Evolutionary conservation across 2,113 vertebrate genomes (phyloP).

Genomic region (Tragelaphus buxtoni): DNA sequence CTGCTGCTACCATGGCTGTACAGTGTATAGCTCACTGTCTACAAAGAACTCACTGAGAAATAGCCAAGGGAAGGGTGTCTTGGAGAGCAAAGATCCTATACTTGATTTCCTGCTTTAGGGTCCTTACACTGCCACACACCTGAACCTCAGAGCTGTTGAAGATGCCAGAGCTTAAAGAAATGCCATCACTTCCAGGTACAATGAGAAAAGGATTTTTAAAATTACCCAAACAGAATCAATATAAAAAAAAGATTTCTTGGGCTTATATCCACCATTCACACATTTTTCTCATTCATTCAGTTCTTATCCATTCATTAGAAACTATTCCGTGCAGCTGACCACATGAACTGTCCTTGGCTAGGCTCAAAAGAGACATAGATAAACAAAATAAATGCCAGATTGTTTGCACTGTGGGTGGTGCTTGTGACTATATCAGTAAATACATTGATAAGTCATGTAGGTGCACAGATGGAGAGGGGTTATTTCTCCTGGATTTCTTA

Average conservation of each 20-base stretch:
- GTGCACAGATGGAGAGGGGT: neutral
- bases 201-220: neutral
- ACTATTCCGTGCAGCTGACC: neutral
- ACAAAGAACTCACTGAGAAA: neutral
- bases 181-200: neutral
- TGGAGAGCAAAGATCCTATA: neutral
- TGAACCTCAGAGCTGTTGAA: neutral
- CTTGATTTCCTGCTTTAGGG: neutral
- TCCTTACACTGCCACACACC: neutral
- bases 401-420: neutral
- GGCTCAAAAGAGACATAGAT: neutral
- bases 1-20: accelerated
- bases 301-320: neutral
- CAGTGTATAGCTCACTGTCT: too few species aligned
- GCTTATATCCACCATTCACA: too few species aligned
- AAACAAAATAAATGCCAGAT: too few species aligned
- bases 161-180: neutral
- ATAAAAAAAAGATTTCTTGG: neutral
- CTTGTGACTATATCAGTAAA: accelerated
- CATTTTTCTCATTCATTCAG: neutral
- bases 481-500: neutral
- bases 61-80: neutral
- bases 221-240: neutral
- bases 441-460: too few species aligned
- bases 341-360: accelerated